Evolutionary conservation across 2,113 vertebrate species (phyloP).

Genomic region (Tachuris rubrigastra): DNA sequence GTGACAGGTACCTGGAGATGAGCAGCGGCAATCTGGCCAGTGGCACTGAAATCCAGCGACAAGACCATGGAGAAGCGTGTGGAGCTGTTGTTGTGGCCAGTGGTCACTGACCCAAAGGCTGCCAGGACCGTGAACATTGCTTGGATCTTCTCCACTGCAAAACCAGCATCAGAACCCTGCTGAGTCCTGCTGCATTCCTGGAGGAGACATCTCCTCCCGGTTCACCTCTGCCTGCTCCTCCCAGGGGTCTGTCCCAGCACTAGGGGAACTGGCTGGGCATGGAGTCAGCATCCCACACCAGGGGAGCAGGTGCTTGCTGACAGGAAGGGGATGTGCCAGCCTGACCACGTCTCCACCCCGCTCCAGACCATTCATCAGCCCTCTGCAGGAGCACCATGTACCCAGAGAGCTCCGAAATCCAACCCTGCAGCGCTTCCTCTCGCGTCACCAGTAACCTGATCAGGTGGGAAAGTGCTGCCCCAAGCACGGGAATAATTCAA

Average conservation of each 20-base stretch:
- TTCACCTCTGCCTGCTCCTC: not conserved
- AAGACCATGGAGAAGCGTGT: slow-evolving; percentile 87
- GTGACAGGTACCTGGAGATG: slow-evolving; percentile 85
- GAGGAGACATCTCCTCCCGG: not conserved
- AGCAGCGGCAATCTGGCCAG: slow-evolving; percentile 80
- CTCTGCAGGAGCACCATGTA: not conserved
- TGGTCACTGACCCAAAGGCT: slow-evolving; percentile 86
- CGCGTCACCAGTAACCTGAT: not conserved
- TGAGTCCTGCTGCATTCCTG: accelerated
- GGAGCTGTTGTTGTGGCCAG: slow-evolving; percentile 74
- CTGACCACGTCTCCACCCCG: not conserved
- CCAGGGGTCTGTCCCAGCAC: accelerated
- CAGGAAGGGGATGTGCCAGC: not conserved
- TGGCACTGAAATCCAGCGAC: slow-evolving; percentile 89
- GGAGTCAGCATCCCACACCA: accelerated
- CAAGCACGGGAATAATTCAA: accelerated
- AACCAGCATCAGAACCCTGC: not conserved
- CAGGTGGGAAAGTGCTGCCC: not conserved
- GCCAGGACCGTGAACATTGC: slow-evolving; percentile 87
- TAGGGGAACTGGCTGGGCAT: accelerated
- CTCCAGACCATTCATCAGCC: accelerated
- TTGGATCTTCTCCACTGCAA: slow-evolving; percentile 87
- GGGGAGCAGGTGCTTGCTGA: accelerated
- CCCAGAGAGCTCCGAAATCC: not conserved
- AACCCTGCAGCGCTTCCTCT: not conserved